Evolutionary conservation across 2,888 invertebrate species (phyloP).

Genomic region (Physocephala rufipes): DNA sequence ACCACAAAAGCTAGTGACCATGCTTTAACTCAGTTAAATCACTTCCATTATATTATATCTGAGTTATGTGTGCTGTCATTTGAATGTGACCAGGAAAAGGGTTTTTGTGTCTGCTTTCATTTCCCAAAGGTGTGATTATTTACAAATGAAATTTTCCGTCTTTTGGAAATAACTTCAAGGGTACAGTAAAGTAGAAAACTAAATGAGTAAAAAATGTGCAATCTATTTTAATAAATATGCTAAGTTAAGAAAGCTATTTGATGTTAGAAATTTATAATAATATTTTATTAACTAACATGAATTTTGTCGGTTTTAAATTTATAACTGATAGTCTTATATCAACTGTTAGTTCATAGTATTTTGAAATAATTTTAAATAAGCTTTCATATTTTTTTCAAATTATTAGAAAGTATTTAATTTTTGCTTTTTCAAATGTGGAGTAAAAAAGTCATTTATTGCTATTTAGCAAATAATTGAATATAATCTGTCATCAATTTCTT

Average conservation of each 20-base stretch:
- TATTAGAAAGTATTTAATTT: too few relatives aligned
- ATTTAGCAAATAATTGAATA: too few relatives aligned
- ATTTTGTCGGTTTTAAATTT: neutral
- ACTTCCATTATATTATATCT: too few relatives aligned
- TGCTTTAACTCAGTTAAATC: constrained; percentile 58
- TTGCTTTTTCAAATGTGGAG: too few relatives aligned
- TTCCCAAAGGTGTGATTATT: constrained; percentile 64
- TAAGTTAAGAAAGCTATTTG: constrained; percentile 2
- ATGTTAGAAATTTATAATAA: constrained; percentile 3
- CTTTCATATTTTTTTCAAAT: too few relatives aligned
- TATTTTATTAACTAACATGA: neutral
- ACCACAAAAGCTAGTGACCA: constrained; percentile 55
- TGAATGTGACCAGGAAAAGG: constrained; percentile 41
- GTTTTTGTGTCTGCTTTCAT: constrained; percentile 47
- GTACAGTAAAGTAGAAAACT: neutral
- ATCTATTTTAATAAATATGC: constrained; percentile 29
- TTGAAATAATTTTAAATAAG: neutral
- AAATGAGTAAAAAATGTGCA: constrained; percentile 21
- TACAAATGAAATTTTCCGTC: constrained; percentile 56
- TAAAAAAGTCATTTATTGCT: too few relatives aligned
- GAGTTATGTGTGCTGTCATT: constrained; percentile 8
- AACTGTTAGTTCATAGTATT: neutral
- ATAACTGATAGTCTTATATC: neutral
- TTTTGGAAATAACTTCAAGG: constrained; percentile 41
- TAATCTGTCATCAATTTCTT: too few relatives aligned